Evolutionary conservation across 2,888 invertebrate species (phyloP).

Genomic region (Altica lythri): DNA sequence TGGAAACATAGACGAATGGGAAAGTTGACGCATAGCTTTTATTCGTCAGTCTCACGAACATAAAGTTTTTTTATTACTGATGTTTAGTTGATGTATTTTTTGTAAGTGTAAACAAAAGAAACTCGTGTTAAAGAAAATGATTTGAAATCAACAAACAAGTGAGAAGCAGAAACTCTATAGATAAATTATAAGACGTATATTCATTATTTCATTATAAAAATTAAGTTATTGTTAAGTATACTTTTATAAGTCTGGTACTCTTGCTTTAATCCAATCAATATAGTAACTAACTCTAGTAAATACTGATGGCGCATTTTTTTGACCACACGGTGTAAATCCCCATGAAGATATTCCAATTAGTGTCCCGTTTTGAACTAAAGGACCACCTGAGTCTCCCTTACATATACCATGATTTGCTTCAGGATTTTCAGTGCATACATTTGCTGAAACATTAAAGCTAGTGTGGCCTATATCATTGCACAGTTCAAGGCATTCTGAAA

Average conservation of each 20-base stretch:
- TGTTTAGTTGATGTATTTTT: too few relatives aligned
- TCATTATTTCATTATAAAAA: too few relatives aligned
- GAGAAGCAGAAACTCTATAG: too few relatives aligned
- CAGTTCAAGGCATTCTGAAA: neutral
- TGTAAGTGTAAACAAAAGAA: too few relatives aligned
- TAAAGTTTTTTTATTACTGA: too few relatives aligned
- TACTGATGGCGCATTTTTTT: slow-evolving; percentile 10
- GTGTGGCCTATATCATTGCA: neutral
- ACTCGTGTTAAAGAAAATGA: too few relatives aligned
- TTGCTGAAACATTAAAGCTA: slow-evolving; percentile 5
- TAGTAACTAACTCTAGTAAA: slow-evolving; percentile 19
- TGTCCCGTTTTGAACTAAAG: slow-evolving; percentile 4
- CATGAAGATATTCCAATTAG: slow-evolving; percentile 18
- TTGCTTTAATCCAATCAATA: slow-evolving; percentile 12
- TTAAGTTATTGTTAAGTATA: too few relatives aligned
- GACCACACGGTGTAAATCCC: slow-evolving; percentile 17
- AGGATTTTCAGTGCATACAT: slow-evolving; percentile 11
- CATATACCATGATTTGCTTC: slow-evolving; percentile 12
- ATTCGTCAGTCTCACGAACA: too few relatives aligned
- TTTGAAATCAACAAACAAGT: too few relatives aligned
- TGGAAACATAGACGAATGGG: too few relatives aligned
- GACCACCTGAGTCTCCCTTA: slow-evolving; percentile 23
- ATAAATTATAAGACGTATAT: too few relatives aligned
- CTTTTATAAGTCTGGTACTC: slow-evolving; percentile 4
- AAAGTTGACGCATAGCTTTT: too few relatives aligned